Evolutionary conservation across 1,140 invertebrate species (phyloP).

Genomic region (Ostrea edulis): DNA sequence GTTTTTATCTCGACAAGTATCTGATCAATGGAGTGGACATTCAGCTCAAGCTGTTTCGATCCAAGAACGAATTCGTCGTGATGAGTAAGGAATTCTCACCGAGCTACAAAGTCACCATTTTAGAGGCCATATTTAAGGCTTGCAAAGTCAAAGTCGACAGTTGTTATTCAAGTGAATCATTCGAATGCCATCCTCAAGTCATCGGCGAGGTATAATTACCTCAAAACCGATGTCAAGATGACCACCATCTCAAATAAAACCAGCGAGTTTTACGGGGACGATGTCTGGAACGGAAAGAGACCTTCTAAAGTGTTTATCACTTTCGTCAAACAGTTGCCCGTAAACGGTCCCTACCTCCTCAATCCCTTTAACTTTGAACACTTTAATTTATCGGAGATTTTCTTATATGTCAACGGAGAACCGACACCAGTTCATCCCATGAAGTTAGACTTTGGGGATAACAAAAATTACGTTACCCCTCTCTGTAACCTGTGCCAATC

Average conservation of each 20-base stretch:
- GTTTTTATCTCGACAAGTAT: slow-evolving; percentile 48
- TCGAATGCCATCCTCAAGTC: neutral
- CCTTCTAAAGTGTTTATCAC: slow-evolving; percentile 37
- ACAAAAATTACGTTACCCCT: slow-evolving; percentile 38
- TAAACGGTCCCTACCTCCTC: slow-evolving; percentile 47
- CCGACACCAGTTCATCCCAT: neutral
- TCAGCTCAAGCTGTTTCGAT: slow-evolving; percentile 45
- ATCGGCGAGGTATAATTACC: slow-evolving; percentile 11
- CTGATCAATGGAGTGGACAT: slow-evolving; percentile 53
- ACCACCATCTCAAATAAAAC: neutral
- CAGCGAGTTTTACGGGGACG: slow-evolving; percentile 27
- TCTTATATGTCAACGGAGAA: slow-evolving; percentile 39
- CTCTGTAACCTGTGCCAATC: slow-evolving; percentile 19
- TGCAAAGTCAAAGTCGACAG: slow-evolving; percentile 51
- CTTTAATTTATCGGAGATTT: slow-evolving; percentile 7
- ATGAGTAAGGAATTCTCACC: slow-evolving; percentile 43
- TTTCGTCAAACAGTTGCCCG: slow-evolving; percentile 44
- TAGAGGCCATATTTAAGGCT: slow-evolving; percentile 45
- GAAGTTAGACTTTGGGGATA: neutral
- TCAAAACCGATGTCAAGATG: slow-evolving; percentile 47
- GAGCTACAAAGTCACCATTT: slow-evolving; percentile 43
- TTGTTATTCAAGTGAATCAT: slow-evolving; percentile 39
- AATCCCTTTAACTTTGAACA: slow-evolving; percentile 53
- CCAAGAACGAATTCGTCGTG: slow-evolving; percentile 45
- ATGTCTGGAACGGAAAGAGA: slow-evolving; percentile 9